Percentiles rank a stretch among this genome's conserved stretches.
phyloP scores from a whole-genome alignment of 1,140 invertebrate species.

The Aethina tumida region DNA sequence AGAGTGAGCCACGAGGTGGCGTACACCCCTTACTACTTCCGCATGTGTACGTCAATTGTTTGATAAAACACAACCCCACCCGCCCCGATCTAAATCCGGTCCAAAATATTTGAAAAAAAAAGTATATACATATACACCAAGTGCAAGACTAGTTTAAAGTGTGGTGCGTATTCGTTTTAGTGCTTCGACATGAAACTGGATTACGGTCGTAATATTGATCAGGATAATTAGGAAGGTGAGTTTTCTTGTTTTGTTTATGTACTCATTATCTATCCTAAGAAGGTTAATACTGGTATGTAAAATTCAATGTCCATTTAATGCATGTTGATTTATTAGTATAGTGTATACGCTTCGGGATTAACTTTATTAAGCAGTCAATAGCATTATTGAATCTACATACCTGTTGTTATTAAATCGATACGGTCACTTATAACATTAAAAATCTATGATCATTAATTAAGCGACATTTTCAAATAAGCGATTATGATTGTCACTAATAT shows the following conservation, averaged over 20 bases:
- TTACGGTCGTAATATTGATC: no score
- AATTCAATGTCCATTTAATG: not conserved
- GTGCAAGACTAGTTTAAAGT: constrained; percentile 1
- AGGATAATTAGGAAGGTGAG: no score
- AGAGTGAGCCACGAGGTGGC: constrained; percentile 13
- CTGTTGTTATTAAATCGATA: no score
- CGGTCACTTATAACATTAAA: no score
- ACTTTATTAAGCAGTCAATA: no score
- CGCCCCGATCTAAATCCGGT: constrained; percentile 7
- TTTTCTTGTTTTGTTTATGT: constrained; percentile 6
- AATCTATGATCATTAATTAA: no score
- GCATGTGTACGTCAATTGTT: constrained; percentile 14
- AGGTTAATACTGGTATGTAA: constrained; percentile 2
- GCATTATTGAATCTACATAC: no score
- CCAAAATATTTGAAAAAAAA: constrained; percentile 4
- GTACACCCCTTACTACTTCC: constrained; percentile 9
- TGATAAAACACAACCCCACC: constrained; percentile 19
- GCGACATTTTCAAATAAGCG: no score
- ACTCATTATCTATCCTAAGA: not conserved
- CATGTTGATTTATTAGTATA: no score
- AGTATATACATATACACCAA: not conserved
- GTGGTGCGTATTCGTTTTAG: constrained; percentile 1
- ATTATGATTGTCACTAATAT: no score
- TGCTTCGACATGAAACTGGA: constrained; percentile 1
- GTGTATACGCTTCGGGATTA: no score